Evolutionary conservation across 2,888 invertebrate species (phyloP).

Genomic region (Catocala sponsa): DNA sequence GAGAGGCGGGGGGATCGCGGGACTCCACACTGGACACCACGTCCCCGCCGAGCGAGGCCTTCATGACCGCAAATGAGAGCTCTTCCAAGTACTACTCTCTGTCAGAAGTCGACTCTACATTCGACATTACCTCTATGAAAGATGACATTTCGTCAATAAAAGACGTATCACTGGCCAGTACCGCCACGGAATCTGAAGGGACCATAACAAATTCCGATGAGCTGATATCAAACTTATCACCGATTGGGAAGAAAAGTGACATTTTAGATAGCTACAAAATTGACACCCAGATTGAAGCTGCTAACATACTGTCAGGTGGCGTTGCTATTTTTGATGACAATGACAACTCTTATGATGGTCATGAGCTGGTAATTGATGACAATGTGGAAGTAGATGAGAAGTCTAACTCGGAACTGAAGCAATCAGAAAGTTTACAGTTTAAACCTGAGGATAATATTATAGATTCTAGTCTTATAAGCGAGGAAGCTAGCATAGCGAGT

Average conservation of each 20-base stretch:
- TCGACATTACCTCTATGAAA: slow-evolving; percentile 73
- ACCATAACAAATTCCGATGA: slow-evolving; percentile 62
- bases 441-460: slow-evolving; percentile 56
- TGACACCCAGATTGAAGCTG: slow-evolving; percentile 82
- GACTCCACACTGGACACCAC: slow-evolving; percentile 79
- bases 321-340: slow-evolving; percentile 85
- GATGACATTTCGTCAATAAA: slow-evolving; percentile 75
- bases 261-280: slow-evolving; percentile 76
- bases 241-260: slow-evolving; percentile 74
- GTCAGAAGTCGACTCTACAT: slow-evolving; percentile 78
- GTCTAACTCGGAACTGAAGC: slow-evolving; percentile 57
- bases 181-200: slow-evolving; percentile 60
- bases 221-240: slow-evolving; percentile 73
- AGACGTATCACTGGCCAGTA: slow-evolving; percentile 65
- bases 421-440: slow-evolving; percentile 52
- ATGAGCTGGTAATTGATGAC: slow-evolving; percentile 84
- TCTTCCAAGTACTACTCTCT: slow-evolving; percentile 82
- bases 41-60: slow-evolving; percentile 75
- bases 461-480: slow-evolving; percentile 58
- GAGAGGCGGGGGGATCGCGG: slow-evolving; percentile 72
- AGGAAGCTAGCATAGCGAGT: slow-evolving; percentile 64
- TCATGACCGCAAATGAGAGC: slow-evolving; percentile 80
- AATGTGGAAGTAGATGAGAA: slow-evolving; percentile 76
- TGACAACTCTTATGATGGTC: slow-evolving; percentile 84
- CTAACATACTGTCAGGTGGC: slow-evolving; percentile 83